Evolutionary conservation across 2,113 vertebrate genomes (phyloP).

Genomic region (Cinclus cinclus): DNA sequence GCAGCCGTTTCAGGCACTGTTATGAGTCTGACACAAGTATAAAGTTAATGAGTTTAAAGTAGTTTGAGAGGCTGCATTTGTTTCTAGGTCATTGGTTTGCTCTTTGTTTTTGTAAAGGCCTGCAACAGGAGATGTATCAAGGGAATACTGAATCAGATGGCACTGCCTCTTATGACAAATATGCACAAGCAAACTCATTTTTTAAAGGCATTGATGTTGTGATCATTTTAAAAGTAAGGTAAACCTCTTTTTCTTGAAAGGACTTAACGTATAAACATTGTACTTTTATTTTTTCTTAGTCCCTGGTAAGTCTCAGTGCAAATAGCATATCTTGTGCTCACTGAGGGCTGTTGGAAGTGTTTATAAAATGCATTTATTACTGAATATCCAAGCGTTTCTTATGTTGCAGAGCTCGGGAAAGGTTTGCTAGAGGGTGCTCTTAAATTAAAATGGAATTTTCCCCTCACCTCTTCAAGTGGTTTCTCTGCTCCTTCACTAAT

Average conservation of each 20-base stretch:
- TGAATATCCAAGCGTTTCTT: not conserved
- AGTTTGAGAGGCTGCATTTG: not conserved
- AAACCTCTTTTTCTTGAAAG: not conserved
- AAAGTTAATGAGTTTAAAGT: slow-evolving; percentile 30
- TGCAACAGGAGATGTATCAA: not conserved
- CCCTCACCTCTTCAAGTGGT: slow-evolving; percentile 29
- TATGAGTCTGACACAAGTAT: not conserved
- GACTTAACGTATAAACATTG: rapidly evolving
- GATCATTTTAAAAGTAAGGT: not conserved
- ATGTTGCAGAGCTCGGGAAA: not conserved
- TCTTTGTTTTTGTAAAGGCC: slow-evolving; percentile 16
- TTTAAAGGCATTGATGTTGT: not conserved
- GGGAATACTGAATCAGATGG: not conserved
- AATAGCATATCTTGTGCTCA: not conserved
- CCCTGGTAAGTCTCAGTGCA: not conserved
- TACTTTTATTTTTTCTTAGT: not conserved
- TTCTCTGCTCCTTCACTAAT: not conserved
- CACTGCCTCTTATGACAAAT: not conserved
- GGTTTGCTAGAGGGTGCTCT: slow-evolving; percentile 32
- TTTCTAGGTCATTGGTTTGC: slow-evolving; percentile 39
- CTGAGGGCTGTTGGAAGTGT: not conserved
- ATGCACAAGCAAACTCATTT: not conserved
- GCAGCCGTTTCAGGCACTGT: not conserved
- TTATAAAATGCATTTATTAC: not conserved
- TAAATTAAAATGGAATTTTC: slow-evolving; percentile 57